Evolutionary conservation across 23 tunicate species (phyloP), one percentile per base, ranked within the genome.

Genomic region (Corella eumyota): DNA sequence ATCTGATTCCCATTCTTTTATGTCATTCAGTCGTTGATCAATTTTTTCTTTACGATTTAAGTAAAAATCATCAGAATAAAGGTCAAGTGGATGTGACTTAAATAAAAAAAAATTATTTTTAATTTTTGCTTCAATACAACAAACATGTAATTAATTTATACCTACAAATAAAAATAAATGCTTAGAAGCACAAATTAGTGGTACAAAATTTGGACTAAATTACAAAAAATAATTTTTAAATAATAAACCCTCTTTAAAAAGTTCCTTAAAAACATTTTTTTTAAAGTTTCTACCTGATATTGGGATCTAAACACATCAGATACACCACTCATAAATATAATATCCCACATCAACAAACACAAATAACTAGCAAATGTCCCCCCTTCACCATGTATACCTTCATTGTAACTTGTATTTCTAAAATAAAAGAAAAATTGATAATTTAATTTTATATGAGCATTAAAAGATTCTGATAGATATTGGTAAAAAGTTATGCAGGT

Each of bases 361-460:
- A 78, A 73, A 46, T 72, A 68, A 20, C 92, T 65, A 15, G 83
- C 46, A 32, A 88, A 79, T 0, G 96, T 79, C 47, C 83, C 77
- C 6, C 88, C 88, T 68, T 88, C 96, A 25, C 81, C 88, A 68
- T 88, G 96, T 17, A 78, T 49, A 11, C 96, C 96, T 4, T 68
- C 47, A 30, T 62, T 65, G 53, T 67, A 88, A 5, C 88, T 81
- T 28, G 36, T 45, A 60, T 45, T 28, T 50, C 92, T 82, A 34
- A 30, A 37, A 35, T 36, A 25, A 61, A 36, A n/a, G n/a, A n/a
- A n/a, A n/a, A n/a, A n/a, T n/a, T n/a, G n/a, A n/a, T n/a, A n/a
- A n/a, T 0, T n/a, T n/a, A n/a, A n/a, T n/a, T n/a, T n/a, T n/a
- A n/a, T n/a, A n/a, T n/a, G n/a, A n/a, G n/a, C n/a, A n/a, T n/a